Percentiles rank a stretch among this genome's conserved stretches.
Evolutionary conservation across 2,113 vertebrate species (phyloP).

Genomic region (Okapia johnstoni): DNA sequence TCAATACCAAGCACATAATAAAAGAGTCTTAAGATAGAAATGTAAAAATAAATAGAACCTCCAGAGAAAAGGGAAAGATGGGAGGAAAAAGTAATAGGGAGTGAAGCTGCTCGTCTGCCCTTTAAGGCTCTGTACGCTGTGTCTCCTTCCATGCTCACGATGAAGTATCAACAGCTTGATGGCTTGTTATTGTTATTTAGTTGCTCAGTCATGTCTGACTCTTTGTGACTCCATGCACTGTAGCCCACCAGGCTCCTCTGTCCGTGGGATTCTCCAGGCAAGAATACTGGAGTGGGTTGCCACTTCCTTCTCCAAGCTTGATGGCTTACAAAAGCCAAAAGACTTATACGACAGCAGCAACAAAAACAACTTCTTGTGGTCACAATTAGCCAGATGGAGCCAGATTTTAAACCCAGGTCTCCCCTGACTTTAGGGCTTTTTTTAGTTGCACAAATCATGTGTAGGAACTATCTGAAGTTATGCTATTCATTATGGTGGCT

Average conservation of each 20-base stretch:
- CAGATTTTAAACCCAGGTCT: neutral
- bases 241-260: neutral
- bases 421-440: neutral
- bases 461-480: neutral
- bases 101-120: neutral
- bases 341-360: neutral
- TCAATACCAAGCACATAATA: neutral
- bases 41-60: neutral
- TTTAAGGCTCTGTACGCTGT: neutral
- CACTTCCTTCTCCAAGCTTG: neutral
- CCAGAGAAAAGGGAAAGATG: neutral
- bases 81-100: neutral
- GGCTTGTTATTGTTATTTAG: neutral
- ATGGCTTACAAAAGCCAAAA: neutral
- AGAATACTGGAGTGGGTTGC: neutral
- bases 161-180: neutral
- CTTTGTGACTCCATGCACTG: neutral
- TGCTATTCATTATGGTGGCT: neutral
- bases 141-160: neutral
- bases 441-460: neutral
- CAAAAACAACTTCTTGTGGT: neutral
- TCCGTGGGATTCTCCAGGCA: neutral
- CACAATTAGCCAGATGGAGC: neutral
- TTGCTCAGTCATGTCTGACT: rapidly evolving
- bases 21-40: neutral